Percentiles rank a stretch among this genome's conserved stretches.
These are phyloP conservation scores for Leptinotarsa undecemlineata DNA, from an alignment of 1,140 invertebrate genomes.

Conservation along the genomic window DNA sequence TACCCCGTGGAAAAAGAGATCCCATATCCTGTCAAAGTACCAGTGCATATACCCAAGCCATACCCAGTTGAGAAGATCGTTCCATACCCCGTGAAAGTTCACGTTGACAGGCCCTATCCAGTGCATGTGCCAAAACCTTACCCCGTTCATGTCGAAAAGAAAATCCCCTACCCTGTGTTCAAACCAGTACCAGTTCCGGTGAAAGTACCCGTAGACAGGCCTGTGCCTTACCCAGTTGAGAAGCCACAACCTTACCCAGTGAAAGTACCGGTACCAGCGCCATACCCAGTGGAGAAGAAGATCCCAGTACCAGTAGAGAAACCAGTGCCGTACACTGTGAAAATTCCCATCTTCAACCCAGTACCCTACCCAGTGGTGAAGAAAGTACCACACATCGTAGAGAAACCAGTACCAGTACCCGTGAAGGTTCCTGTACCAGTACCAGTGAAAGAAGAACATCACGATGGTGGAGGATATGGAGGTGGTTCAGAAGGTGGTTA, in stretches of 20 bases:
- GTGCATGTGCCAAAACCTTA: conserved; percentile 58
- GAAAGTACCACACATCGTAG: conserved; percentile 66
- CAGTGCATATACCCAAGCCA: conserved; percentile 64
- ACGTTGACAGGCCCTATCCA: conserved; percentile 63
- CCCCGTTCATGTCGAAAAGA: conserved; percentile 54
- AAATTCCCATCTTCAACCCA: conserved; percentile 66
- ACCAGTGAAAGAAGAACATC: conserved; percentile 58
- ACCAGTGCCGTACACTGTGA: conserved; percentile 66
- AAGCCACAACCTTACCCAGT: conserved; percentile 65
- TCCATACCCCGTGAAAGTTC: conserved; percentile 67
- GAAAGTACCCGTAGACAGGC: conserved; percentile 61
- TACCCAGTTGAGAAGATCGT: conserved; percentile 63
- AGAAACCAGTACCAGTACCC: conserved; percentile 62
- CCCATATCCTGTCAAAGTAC: conserved; percentile 64
- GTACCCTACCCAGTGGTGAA: conserved; percentile 68
- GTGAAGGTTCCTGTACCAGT: conserved; percentile 70
- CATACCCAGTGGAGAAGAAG: conserved; percentile 63
- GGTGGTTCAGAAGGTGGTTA: conserved; percentile 29
- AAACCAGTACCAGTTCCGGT: conserved; percentile 62
- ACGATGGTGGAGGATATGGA: conserved; percentile 33
- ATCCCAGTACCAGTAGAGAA: conserved; percentile 66
- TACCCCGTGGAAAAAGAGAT: conserved; percentile 69
- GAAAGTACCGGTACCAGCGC: conserved; percentile 61
- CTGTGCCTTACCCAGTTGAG: conserved; percentile 65
- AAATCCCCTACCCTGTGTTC: conserved; percentile 55